These are phyloP conservation scores for Candoia aspera DNA, from an alignment of 2,113 vertebrate genomes.

Conservation along the genomic window DNA sequence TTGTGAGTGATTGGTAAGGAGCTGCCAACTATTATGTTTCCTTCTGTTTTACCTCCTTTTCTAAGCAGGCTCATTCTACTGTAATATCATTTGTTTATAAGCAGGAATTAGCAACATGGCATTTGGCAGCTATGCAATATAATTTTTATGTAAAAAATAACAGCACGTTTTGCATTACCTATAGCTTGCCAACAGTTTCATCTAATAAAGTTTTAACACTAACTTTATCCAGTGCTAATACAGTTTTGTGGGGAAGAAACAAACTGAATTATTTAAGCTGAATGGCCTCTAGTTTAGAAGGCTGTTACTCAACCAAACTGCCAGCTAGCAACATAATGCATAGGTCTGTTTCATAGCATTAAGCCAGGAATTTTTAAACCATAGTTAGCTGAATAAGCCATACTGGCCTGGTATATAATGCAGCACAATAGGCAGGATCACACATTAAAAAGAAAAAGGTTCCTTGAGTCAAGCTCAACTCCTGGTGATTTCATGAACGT, in stretches of 20 bases:
- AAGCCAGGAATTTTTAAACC: not conserved
- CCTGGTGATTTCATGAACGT: not conserved
- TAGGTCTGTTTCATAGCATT: not conserved
- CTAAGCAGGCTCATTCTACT: not conserved
- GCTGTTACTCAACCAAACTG: not conserved
- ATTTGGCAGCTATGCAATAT: conserved; percentile 6
- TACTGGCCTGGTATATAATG: not conserved
- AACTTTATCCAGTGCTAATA: not conserved
- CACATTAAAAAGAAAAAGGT: not conserved
- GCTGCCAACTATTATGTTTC: not conserved
- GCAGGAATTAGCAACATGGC: rapidly evolving
- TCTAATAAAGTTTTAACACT: conserved; percentile 7
- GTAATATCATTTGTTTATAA: not conserved
- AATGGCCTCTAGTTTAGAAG: not conserved
- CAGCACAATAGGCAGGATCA: not conserved
- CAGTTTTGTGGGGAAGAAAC: not conserved
- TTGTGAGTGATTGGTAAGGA: not conserved
- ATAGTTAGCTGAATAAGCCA: not conserved
- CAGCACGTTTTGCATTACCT: not conserved
- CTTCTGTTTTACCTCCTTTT: not conserved
- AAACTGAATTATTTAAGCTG: not conserved
- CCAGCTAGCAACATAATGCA: not conserved
- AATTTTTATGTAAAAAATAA: not conserved
- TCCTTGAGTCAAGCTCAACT: not conserved
- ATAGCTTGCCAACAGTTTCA: not conserved